Conservation (phyloP, 2,797 vertebrate genomes). For the Darevskia nairensis region DNA sequence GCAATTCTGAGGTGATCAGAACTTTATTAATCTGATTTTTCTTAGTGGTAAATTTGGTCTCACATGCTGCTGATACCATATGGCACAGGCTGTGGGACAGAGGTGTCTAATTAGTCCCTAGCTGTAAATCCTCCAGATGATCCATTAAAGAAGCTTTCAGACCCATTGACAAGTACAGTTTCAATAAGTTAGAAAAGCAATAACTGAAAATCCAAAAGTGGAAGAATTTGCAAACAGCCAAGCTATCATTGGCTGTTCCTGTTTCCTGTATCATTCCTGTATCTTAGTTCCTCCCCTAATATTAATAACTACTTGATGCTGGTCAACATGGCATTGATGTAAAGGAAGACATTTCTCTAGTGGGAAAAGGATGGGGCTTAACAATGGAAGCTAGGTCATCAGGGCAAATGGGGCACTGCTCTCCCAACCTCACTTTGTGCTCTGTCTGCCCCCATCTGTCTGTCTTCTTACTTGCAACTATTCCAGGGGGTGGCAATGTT, state of each 20-base stretch:
- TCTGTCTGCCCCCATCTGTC: too few species aligned
- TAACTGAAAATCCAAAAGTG: background rate
- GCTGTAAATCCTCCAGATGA: background rate
- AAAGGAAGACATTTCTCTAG: background rate
- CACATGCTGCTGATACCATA: conserved; percentile 34
- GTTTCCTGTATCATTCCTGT: too few species aligned
- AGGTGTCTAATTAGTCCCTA: background rate
- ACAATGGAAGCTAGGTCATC: too few species aligned
- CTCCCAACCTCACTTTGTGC: too few species aligned
- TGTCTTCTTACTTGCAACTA: too few species aligned
- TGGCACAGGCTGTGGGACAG: background rate
- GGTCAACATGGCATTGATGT: background rate
- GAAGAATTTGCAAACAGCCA: background rate
- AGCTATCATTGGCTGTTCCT: background rate
- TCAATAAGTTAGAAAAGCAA: background rate
- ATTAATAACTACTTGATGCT: background rate
- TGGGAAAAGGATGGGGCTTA: too few species aligned
- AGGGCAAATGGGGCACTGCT: too few species aligned
- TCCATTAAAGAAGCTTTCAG: background rate
- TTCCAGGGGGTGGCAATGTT: too few species aligned
- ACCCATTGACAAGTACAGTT: background rate
- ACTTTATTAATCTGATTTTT: conserved; percentile 49
- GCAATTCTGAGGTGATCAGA: conserved; percentile 60
- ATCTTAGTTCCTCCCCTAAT: background rate
- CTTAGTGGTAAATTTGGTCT: conserved; percentile 42